These are phyloP conservation scores for Acanthurus tractus DNA, from an alignment of 2,797 vertebrate species.

Conservation along the genomic window DNA sequence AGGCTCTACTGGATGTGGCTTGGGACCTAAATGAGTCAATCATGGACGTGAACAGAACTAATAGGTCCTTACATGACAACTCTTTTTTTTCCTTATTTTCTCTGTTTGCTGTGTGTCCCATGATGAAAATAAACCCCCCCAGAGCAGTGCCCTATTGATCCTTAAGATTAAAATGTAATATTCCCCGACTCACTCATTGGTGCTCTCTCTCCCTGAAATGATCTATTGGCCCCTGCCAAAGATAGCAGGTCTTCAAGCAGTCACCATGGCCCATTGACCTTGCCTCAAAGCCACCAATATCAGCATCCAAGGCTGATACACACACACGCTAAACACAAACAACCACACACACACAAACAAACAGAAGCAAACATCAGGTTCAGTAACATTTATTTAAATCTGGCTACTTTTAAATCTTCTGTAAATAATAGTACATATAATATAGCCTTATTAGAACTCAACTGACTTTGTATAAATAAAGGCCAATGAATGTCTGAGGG, in stretches of 20 bases:
- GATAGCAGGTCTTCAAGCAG: conserved; percentile 14
- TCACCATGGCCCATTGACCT: conserved; percentile 38
- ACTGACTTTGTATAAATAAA: too few species aligned
- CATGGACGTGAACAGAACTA: not conserved
- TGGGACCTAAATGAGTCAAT: conserved; percentile 25
- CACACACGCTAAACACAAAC: not conserved
- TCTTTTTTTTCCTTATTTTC: not conserved
- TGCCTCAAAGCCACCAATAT: conserved; percentile 38
- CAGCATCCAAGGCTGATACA: conserved; percentile 29
- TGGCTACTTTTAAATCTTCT: not conserved
- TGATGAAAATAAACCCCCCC: conserved; percentile 2
- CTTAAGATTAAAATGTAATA: conserved; percentile 32
- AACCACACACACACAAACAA: not conserved
- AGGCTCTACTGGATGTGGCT: not conserved
- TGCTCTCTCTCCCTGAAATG: conserved; percentile 4
- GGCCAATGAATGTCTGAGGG: not conserved
- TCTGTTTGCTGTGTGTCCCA: not conserved
- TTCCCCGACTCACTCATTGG: not conserved
- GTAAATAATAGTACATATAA: not conserved
- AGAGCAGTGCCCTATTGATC: conserved; percentile 14
- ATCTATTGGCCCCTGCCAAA: conserved; percentile 27
- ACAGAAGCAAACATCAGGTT: not conserved
- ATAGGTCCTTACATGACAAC: not conserved
- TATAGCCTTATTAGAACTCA: too few species aligned
- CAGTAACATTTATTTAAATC: not conserved